Conservation (phyloP, 2,888 invertebrate species). For the Amitus sp. region DNA sequence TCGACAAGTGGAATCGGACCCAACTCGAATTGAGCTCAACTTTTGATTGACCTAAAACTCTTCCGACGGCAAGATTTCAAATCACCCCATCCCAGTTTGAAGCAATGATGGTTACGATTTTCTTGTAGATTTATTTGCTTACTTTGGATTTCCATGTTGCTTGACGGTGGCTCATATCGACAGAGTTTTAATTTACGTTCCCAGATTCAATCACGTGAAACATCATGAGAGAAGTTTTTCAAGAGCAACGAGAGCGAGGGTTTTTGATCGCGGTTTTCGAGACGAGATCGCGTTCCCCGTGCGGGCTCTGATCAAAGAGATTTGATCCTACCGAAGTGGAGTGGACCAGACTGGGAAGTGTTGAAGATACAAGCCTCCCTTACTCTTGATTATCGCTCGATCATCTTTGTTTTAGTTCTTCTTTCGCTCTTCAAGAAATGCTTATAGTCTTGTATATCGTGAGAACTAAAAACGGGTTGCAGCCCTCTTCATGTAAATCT, state of each 20-base stretch:
- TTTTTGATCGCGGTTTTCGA: slow-evolving; percentile 23
- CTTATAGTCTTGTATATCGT: no score
- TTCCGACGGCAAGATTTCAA: no score
- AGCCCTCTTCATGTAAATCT: no score
- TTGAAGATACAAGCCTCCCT: slow-evolving; percentile 18
- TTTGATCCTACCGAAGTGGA: slow-evolving; percentile 16
- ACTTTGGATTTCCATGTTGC: neutral
- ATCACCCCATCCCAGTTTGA: neutral
- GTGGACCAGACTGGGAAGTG: slow-evolving; percentile 12
- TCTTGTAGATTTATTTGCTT: neutral
- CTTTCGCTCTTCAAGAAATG: no score
- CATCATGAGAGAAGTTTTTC: slow-evolving; percentile 14
- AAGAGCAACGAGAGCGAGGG: slow-evolving; percentile 18
- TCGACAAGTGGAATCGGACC: no score
- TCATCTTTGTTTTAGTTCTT: slow-evolving; percentile 17
- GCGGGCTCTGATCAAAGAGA: slow-evolving; percentile 24
- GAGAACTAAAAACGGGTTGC: no score
- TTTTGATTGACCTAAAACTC: no score
- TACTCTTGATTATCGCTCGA: slow-evolving; percentile 7
- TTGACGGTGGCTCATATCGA: neutral
- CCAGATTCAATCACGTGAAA: slow-evolving; percentile 17
- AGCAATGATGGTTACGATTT: neutral
- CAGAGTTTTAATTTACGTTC: neutral
- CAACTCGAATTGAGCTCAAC: no score
- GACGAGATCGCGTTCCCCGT: slow-evolving; percentile 24